A percentile compares a stretch with the other conserved stretches of the same genome.
Conservation (phyloP, 1,140 invertebrate species). For the Drosophila parvula region DNA sequence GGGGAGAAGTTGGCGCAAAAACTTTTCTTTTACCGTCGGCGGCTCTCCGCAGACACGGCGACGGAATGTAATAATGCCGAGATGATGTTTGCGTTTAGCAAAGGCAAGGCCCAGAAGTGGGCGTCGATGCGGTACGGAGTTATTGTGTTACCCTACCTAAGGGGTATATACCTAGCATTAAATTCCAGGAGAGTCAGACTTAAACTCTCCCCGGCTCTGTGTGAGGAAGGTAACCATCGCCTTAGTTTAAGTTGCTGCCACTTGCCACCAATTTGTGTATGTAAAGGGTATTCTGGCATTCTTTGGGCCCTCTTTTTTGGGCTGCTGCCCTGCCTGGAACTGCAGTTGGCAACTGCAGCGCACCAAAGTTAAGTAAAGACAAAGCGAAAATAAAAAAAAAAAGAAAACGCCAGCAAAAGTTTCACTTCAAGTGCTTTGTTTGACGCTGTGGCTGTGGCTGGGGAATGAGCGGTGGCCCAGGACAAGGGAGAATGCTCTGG, state of each 20-base stretch:
- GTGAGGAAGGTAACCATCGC: too few relatives aligned
- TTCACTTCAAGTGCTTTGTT: slow-evolving; percentile 77
- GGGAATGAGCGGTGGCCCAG: slow-evolving; percentile 1
- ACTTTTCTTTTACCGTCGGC: slow-evolving; percentile 22
- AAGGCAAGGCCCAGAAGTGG: slow-evolving; percentile 3
- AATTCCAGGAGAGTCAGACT: too few relatives aligned
- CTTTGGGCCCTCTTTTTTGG: background rate
- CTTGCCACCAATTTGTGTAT: slow-evolving; percentile 1
- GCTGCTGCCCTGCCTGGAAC: slow-evolving; percentile 18
- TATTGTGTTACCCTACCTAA: slow-evolving; percentile 10
- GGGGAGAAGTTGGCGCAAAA: slow-evolving; percentile 11
- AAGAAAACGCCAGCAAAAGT: slow-evolving; percentile 76
- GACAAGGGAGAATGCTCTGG: background rate
- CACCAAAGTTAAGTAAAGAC: slow-evolving; percentile 71
- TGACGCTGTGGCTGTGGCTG: slow-evolving; percentile 45
- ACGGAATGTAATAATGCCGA: slow-evolving; percentile 23
- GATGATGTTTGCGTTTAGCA: slow-evolving; percentile 27
- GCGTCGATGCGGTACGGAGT: slow-evolving; percentile 15
- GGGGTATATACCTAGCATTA: background rate
- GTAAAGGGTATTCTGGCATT: slow-evolving; percentile 3
- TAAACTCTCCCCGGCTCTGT: too few relatives aligned
- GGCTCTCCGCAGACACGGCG: slow-evolving; percentile 6
- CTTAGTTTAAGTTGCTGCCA: background rate
- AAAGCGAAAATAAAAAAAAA: too few relatives aligned
- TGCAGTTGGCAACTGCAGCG: slow-evolving; percentile 73